Evolutionary conservation across 1,140 invertebrate genomes (phyloP).

Genomic region (Ptiloglossa arizonensis): DNA sequence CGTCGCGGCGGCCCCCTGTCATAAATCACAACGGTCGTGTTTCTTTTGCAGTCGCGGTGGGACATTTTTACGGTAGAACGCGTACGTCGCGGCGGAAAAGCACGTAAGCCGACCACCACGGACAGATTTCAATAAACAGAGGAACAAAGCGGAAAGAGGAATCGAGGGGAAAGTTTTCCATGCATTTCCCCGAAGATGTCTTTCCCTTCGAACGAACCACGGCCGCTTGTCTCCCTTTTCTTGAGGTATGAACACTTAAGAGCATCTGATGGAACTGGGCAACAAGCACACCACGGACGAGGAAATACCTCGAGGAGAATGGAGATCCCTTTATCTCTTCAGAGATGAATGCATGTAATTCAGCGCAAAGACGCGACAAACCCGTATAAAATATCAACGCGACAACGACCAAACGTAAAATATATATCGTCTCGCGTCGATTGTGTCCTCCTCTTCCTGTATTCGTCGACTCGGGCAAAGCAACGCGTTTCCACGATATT

Average conservation of each 20-base stretch:
- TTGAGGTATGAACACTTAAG: conserved; percentile 8
- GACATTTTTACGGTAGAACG: neutral
- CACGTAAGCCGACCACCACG: neutral
- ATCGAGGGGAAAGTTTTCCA: conserved; percentile 15
- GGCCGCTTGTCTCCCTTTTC: neutral
- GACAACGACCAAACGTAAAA: neutral
- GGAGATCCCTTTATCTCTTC: conserved; percentile 29
- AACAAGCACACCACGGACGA: conserved; percentile 23
- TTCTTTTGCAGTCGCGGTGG: neutral
- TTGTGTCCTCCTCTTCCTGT: neutral
- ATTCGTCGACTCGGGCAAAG: neutral
- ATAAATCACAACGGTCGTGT: neutral
- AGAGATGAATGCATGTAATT: conserved; percentile 41
- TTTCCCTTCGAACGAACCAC: neutral
- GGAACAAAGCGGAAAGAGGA: neutral
- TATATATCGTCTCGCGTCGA: conserved; percentile 5
- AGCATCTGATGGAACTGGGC: neutral
- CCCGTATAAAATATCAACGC: conserved; percentile 4
- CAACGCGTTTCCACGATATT: conserved; percentile 6
- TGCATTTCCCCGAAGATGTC: neutral
- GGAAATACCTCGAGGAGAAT: conserved; percentile 8
- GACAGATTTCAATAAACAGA: conserved; percentile 4
- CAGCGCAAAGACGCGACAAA: conserved; percentile 6
- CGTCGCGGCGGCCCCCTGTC: neutral
- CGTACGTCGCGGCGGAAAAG: neutral